Evolutionary conservation across 1,140 invertebrate species (phyloP).

Genomic region (Brachionus plicatilis): DNA sequence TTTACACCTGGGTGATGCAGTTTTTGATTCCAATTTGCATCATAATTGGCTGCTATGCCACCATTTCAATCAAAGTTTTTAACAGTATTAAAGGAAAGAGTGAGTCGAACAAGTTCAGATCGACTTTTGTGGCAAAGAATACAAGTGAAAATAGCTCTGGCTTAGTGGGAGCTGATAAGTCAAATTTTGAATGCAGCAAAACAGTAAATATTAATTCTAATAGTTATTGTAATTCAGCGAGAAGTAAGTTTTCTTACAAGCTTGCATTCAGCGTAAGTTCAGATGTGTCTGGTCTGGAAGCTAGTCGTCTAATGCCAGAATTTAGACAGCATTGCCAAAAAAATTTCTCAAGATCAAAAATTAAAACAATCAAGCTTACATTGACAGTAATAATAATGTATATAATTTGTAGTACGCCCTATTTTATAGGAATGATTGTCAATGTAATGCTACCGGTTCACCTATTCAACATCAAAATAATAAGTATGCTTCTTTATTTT

Average conservation of each 20-base stretch:
- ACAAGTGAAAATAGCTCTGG: not conserved
- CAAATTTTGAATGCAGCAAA: not conserved
- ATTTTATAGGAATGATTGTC: conserved; percentile 55
- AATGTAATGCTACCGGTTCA: not conserved
- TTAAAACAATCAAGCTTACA: conserved; percentile 72
- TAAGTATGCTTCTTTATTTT: not conserved
- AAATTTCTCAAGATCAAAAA: conserved; percentile 56
- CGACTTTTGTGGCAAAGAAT: not conserved
- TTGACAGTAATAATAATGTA: conserved; percentile 69
- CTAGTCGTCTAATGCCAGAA: not conserved
- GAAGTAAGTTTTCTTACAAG: not conserved
- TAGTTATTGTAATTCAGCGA: not conserved
- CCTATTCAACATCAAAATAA: not conserved
- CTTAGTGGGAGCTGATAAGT: not conserved
- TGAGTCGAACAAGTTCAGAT: not conserved
- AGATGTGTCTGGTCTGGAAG: not conserved
- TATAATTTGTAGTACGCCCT: conserved; percentile 68
- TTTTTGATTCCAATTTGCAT: conserved; percentile 18
- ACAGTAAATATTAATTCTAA: not conserved
- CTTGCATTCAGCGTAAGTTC: not conserved
- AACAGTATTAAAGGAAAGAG: conserved; percentile 11
- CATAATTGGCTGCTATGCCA: conserved; percentile 16
- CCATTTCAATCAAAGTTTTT: conserved; percentile 7
- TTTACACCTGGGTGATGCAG: conserved; percentile 36
- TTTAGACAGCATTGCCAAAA: conserved; percentile 33